A percentile compares a stretch with the other conserved stretches of the same genome.
These are phyloP conservation scores for Polymixis lichenea DNA, from an alignment of 2,888 invertebrate genomes.

Conservation along the genomic window DNA sequence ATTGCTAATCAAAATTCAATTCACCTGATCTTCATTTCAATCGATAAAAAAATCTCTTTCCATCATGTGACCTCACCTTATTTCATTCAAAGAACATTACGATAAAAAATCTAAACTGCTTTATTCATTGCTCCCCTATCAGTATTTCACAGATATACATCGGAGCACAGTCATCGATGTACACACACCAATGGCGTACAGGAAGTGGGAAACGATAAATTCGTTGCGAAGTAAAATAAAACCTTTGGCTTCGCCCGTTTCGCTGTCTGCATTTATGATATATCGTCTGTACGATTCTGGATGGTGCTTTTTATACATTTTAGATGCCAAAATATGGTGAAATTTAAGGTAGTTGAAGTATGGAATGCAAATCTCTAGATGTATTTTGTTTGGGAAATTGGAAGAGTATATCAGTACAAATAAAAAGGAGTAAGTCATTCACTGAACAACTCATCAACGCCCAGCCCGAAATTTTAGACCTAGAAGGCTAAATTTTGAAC, in stretches of 20 bases:
- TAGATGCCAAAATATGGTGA: constrained; percentile 49
- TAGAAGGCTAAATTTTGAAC: background rate
- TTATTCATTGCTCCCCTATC: constrained; percentile 64
- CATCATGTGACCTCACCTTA: constrained; percentile 31
- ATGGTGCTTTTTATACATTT: constrained; percentile 50
- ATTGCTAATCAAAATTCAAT: background rate
- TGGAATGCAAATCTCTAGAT: background rate
- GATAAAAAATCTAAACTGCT: constrained; percentile 56
- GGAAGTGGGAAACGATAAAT: constrained; percentile 84
- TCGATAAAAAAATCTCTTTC: background rate
- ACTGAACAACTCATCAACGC: too few species aligned
- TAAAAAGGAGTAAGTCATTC: background rate
- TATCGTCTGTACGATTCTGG: constrained; percentile 67
- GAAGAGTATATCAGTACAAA: too few species aligned
- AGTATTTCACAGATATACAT: constrained; percentile 69
- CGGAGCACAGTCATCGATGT: constrained; percentile 69
- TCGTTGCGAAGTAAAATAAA: constrained; percentile 83
- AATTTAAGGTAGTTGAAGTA: constrained; percentile 7
- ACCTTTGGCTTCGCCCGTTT: constrained; percentile 77
- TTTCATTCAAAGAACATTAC: constrained; percentile 42
- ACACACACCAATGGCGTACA: constrained; percentile 69
- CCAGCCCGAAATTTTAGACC: too few species aligned
- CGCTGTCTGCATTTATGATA: constrained; percentile 82
- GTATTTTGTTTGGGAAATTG: background rate
- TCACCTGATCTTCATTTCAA: constrained; percentile 1